phyloP scores from a whole-genome alignment of 2,888 invertebrate genomes.

The Pasiphila rectangulata region DNA sequence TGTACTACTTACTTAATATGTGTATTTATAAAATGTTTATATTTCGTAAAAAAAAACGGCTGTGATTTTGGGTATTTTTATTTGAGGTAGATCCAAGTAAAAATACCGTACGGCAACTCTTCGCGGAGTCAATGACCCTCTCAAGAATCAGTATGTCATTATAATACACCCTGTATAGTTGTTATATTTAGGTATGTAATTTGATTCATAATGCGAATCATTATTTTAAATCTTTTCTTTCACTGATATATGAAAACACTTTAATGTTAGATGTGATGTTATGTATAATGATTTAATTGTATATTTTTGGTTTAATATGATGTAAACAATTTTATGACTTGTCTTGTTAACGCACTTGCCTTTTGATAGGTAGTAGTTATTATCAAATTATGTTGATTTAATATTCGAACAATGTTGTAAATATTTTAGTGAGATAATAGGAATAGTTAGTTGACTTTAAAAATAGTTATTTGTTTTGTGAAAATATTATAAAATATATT shows the following conservation, averaged over 20 bases:
- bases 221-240: too few species aligned
- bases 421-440: conserved; percentile 62
- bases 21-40: too few species aligned
- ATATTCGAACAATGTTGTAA: conserved; percentile 52
- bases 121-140: too few species aligned
- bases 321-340: conserved; percentile 29
- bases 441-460: conserved; percentile 58
- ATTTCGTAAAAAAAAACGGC: too few species aligned
- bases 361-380: conserved; percentile 16
- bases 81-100: too few species aligned
- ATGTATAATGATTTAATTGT: conserved; percentile 39
- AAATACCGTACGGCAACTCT: too few species aligned
- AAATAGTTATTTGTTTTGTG: conserved; percentile 70
- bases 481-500: conserved; percentile 75
- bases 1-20: background rate
- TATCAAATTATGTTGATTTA: conserved; percentile 17
- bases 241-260: background rate
- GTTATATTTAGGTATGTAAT: too few species aligned
- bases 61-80: too few species aligned
- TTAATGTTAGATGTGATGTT: background rate
- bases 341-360: conserved; percentile 21
- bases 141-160: too few species aligned
- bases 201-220: too few species aligned
- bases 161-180: too few species aligned
- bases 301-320: conserved; percentile 48